These are phyloP conservation scores for Imbricaverruca yamaguchii DNA, from an alignment of 2,888 invertebrate genomes.

Conservation along the genomic window DNA sequence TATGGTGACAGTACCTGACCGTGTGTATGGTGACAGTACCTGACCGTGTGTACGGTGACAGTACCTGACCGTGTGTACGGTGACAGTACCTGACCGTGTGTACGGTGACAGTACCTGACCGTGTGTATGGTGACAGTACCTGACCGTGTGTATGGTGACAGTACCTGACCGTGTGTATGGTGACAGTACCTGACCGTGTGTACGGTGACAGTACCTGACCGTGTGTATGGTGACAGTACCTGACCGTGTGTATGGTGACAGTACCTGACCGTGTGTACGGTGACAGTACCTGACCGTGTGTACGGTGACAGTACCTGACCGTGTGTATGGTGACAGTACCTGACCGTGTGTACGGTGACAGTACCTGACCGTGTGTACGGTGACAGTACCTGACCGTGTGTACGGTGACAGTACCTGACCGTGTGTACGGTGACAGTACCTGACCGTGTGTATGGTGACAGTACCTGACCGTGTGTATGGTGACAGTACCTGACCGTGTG, in stretches of 20 bases:
- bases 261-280: too few relatives aligned
- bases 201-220: slow-evolving; percentile 6
- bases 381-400: too few relatives aligned
- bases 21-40: too few relatives aligned
- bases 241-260: too few relatives aligned
- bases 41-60: too few relatives aligned
- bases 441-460: background rate
- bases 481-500: background rate
- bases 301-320: background rate
- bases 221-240: background rate
- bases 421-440: background rate
- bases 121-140: too few relatives aligned
- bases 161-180: too few relatives aligned
- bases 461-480: background rate
- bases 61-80: background rate
- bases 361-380: background rate
- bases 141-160: too few relatives aligned
- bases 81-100: slow-evolving; percentile 14
- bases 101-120: background rate
- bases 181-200: background rate
- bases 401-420: too few relatives aligned
- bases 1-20: too few relatives aligned
- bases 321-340: background rate
- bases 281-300: too few relatives aligned
- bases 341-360: background rate